phyloP scores from a whole-genome alignment of 1,140 invertebrate genomes.

The Spodoptera frugiperda region DNA sequence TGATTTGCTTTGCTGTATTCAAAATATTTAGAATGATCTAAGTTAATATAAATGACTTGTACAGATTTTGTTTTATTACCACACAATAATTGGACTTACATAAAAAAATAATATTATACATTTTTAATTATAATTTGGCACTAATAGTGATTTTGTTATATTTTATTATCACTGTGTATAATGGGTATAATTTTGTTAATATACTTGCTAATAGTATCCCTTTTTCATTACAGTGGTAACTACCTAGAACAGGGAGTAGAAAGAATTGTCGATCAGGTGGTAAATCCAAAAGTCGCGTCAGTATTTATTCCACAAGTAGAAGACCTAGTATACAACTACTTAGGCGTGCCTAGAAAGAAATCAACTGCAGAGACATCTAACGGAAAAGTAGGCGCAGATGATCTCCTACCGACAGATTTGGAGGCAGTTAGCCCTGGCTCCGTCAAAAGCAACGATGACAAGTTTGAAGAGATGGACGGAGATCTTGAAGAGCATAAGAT shows the following conservation, averaged over 20 bases:
- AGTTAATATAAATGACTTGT: too few species aligned
- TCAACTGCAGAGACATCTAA: slow-evolving; percentile 70
- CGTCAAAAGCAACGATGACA: slow-evolving; percentile 87
- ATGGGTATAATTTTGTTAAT: too few species aligned
- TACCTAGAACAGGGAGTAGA: slow-evolving; percentile 95
- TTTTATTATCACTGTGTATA: too few species aligned
- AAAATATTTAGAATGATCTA: too few species aligned
- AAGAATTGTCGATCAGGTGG: slow-evolving; percentile 97
- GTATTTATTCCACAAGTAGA: slow-evolving; percentile 96
- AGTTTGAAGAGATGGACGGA: slow-evolving; percentile 69
- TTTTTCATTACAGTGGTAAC: slow-evolving; percentile 89
- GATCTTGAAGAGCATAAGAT: slow-evolving; percentile 57
- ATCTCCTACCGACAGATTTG: slow-evolving; percentile 90
- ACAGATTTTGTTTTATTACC: too few species aligned
- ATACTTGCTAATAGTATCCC: too few species aligned
- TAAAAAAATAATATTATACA: too few species aligned
- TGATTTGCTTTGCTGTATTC: too few species aligned
- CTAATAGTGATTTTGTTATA: too few species aligned
- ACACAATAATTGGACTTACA: too few species aligned
- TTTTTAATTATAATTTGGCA: too few species aligned
- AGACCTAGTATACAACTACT: slow-evolving; percentile 94
- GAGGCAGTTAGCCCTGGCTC: slow-evolving; percentile 93
- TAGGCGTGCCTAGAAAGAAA: slow-evolving; percentile 89
- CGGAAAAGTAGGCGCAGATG: slow-evolving; percentile 70
- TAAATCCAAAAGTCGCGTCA: slow-evolving; percentile 95